Base-by-base conservation (phyloP, 2,888 invertebrate species). In the Caenorhabditis sp. region DNA sequence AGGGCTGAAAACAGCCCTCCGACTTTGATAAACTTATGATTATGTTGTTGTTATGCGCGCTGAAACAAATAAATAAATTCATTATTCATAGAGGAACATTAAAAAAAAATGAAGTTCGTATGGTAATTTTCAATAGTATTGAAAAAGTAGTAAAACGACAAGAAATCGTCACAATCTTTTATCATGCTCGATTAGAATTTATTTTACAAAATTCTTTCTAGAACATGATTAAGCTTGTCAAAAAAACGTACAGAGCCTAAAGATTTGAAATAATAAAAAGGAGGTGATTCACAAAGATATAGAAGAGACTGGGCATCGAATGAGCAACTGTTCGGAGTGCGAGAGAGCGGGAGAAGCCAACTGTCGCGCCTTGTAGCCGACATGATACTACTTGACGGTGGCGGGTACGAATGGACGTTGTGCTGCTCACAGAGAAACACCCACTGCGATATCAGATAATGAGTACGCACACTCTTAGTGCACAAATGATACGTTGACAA, bases 321-420 rank as follows among this genome's bases (percentile, higher is more conserved):
- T 60, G 76, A 76, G 67, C 76, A 76, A 76, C 76, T 76, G 76
- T 76, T 76, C 67, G 58, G 60, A 51, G 67, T 20, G 53, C n/a
- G 61, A 61, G 40, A 26, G 37, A 9, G 62, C n/a, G 28, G n/a
- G 24, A 50, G 50, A 28, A 50, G 51, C 58, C 78, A 79, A 79
- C 78, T 79, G 78, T 79, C 65, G 70, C 70, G 78, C 65, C 70
- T 70, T 79, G 78, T 71, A 76, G 76, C 61, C 67, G 76, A 76
- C 76, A 76, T 76, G 76, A 76, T 76, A 76, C 76, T 67, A 76
- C 67, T 67, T 67, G 28, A 15, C 70, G 70, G 37, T 60, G 76
- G 58, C 50, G 76, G 67, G 67, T 76, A 76, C 76, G 76, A 76
- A 76, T 76, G 76, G 76, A 67, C 76, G 76, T 67, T 76, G 67